Evolutionary conservation across 1,140 invertebrate species (phyloP).

Genomic region (Chelonus insularis): DNA sequence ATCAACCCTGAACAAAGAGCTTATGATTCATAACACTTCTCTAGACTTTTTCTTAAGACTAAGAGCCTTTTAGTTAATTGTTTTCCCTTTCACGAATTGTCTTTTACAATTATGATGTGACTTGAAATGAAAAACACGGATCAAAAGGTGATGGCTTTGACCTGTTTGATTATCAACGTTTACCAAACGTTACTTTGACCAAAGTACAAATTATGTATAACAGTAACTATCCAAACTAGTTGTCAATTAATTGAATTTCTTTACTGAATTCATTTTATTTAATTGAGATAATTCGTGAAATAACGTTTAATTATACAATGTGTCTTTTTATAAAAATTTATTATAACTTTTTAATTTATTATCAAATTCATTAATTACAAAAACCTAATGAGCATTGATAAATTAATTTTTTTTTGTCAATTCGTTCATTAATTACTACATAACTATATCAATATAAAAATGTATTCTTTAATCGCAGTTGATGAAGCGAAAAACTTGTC

Average conservation of each 20-base stretch:
- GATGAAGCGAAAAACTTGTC: too few relatives aligned
- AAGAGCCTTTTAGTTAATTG: not conserved
- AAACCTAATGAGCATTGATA: too few relatives aligned
- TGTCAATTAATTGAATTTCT: not conserved
- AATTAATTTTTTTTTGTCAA: too few relatives aligned
- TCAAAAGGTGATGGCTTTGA: constrained; percentile 54
- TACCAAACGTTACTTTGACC: constrained; percentile 43
- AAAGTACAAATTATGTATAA: constrained; percentile 42
- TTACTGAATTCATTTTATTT: not conserved
- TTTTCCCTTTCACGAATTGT: not conserved
- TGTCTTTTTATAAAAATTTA: too few relatives aligned
- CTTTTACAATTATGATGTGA: too few relatives aligned
- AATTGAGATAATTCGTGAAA: too few relatives aligned
- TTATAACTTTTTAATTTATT: too few relatives aligned
- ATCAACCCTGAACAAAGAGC: constrained; percentile 8
- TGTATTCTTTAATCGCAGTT: too few relatives aligned
- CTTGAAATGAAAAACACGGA: constrained; percentile 33
- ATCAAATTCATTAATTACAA: too few relatives aligned
- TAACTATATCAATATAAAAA: too few relatives aligned
- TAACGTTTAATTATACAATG: too few relatives aligned
- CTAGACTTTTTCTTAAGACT: not conserved
- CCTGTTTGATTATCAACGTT: constrained; percentile 54
- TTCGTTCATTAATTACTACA: too few relatives aligned
- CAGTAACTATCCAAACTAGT: not conserved
- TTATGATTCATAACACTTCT: constrained; percentile 12